Evolutionary conservation across 2,888 invertebrate species (phyloP).

Genomic region (Protonemura montana): DNA sequence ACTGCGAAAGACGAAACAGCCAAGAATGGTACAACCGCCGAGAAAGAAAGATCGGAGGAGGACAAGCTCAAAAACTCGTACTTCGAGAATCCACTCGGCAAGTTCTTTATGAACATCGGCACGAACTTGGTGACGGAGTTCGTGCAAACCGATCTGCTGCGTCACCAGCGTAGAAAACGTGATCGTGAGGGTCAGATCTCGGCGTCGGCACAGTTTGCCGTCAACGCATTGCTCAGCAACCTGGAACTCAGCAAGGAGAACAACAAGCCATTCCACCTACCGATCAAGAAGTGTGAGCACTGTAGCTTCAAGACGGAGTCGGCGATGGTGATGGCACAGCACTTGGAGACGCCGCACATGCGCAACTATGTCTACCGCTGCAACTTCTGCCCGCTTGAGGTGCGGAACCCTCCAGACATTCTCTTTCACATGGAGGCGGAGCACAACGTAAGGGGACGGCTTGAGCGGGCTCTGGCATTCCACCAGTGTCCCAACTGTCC

Average conservation of each 20-base stretch:
- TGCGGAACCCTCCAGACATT: conserved; percentile 86
- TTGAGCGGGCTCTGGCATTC: conserved; percentile 85
- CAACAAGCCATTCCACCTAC: conserved; percentile 79
- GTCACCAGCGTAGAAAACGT: conserved; percentile 85
- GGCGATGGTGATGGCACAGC: conserved; percentile 80
- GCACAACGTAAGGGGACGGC: conserved; percentile 82
- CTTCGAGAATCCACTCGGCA: conserved; percentile 86
- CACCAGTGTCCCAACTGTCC: conserved; percentile 94
- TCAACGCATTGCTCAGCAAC: conserved; percentile 83
- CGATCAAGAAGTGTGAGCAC: conserved; percentile 83
- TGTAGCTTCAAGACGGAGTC: conserved; percentile 93
- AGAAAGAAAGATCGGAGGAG: conserved; percentile 47
- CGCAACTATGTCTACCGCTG: conserved; percentile 83
- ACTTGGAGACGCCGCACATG: conserved; percentile 91
- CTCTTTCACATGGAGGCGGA: conserved; percentile 90
- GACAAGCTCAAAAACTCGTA: conserved; percentile 59
- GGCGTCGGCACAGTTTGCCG: conserved; percentile 75
- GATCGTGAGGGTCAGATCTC: conserved; percentile 74
- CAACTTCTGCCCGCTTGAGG: conserved; percentile 82
- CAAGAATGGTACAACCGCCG: conserved; percentile 21
- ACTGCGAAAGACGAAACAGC: conserved; percentile 50
- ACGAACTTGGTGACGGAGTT: conserved; percentile 89
- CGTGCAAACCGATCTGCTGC: conserved; percentile 90
- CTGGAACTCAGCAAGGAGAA: conserved; percentile 86
- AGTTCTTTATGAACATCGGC: conserved; percentile 91